Evolutionary conservation across 2,113 vertebrate genomes (phyloP).

Genomic region (Amia ocellicauda): DNA sequence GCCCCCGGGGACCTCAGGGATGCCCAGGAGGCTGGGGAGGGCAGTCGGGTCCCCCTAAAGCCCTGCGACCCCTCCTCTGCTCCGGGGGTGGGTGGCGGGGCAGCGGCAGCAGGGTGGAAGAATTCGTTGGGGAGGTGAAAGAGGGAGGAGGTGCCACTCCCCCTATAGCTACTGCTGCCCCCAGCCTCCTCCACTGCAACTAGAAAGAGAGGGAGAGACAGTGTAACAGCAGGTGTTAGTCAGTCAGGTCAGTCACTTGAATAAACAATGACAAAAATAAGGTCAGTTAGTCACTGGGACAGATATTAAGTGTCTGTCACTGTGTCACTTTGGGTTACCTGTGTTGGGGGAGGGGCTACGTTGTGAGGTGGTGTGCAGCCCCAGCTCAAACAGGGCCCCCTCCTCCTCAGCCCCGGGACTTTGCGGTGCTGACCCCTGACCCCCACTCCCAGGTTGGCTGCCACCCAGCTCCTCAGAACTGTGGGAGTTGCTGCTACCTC

Average conservation of each 20-base stretch:
- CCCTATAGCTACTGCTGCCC: constrained; percentile 31
- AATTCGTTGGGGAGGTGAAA: constrained; percentile 80
- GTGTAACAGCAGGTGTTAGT: background rate
- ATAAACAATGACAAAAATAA: too few relatives aligned
- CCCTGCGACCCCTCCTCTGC: constrained; percentile 39
- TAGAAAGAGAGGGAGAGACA: constrained; percentile 5
- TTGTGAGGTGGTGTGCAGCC: constrained; percentile 4
- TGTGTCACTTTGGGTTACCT: constrained; percentile 28
- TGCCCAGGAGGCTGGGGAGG: constrained; percentile 83
- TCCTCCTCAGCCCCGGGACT: constrained; percentile 38
- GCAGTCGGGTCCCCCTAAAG: constrained; percentile 61
- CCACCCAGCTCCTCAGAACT: constrained; percentile 52
- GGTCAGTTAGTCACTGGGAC: too few relatives aligned
- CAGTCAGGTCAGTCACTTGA: too few relatives aligned
- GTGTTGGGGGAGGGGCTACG: constrained; percentile 39
- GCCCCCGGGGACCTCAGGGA: constrained; percentile 77
- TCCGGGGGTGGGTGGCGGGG: constrained; percentile 49
- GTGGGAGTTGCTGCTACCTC: constrained; percentile 52
- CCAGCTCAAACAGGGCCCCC: constrained; percentile 28
- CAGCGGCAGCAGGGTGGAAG: constrained; percentile 79
- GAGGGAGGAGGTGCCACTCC: constrained; percentile 43
- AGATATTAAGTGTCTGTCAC: too few relatives aligned
- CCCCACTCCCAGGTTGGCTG: constrained; percentile 24
- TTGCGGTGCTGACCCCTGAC: constrained; percentile 26
- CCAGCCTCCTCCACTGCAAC: constrained; percentile 8